Percentiles rank a stretch among this genome's conserved stretches.
These are phyloP conservation scores for Muntiacus muntjak DNA, from an alignment of 2,113 vertebrate species.

Conservation along the genomic window DNA sequence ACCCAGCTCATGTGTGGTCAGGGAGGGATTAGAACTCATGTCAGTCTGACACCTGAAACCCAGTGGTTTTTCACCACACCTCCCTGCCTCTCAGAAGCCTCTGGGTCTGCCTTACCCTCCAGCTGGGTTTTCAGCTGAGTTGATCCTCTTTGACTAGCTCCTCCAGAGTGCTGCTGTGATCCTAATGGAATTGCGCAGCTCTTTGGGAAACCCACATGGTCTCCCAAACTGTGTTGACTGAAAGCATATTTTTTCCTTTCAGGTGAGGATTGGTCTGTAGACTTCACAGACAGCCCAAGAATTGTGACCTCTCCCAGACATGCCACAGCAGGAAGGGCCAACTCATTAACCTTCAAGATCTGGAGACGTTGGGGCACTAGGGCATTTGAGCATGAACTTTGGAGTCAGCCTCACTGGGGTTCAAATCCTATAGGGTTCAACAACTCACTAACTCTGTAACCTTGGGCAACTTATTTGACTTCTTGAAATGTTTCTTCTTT, in stretches of 20 bases:
- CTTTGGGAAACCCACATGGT: not conserved
- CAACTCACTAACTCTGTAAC: conserved; percentile 39
- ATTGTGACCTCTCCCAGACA: not conserved
- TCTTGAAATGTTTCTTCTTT: conserved; percentile 59
- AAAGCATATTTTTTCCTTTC: not conserved
- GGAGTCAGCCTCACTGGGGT: conserved; percentile 14
- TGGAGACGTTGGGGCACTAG: not conserved
- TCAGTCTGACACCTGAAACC: not conserved
- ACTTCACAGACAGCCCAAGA: not conserved
- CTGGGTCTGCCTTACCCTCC: not conserved
- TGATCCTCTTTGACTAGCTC: not conserved
- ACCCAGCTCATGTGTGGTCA: not conserved
- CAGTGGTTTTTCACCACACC: not conserved
- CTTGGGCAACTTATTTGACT: conserved; percentile 69
- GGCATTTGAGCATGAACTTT: conserved; percentile 46
- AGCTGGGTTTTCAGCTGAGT: not conserved
- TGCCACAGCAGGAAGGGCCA: not conserved
- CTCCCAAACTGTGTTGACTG: not conserved
- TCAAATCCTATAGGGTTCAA: conserved; percentile 1
- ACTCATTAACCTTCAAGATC: not conserved
- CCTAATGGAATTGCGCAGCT: not conserved
- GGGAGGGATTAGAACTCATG: not conserved
- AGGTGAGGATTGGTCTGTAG: not conserved
- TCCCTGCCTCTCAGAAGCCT: not conserved
- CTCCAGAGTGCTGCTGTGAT: not conserved